These are phyloP conservation scores for Sweltsa coloradensis DNA, from an alignment of 1,140 invertebrate species.

Conservation along the genomic window DNA sequence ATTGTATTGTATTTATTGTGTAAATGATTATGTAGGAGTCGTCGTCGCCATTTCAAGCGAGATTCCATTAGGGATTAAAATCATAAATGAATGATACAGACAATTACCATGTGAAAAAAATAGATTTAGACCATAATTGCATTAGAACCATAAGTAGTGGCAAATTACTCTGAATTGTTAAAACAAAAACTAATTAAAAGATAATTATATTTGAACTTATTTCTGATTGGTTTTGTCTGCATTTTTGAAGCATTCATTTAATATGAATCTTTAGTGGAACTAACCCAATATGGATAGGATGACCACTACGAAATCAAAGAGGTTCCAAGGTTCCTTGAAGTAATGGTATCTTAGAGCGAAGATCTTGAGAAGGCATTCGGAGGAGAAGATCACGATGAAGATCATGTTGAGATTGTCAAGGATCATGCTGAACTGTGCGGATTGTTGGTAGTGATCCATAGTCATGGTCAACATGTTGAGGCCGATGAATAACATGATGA, in stretches of 20 bases:
- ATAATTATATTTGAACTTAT: too few species aligned
- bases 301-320: constrained; percentile 98
- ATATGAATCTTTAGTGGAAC: constrained; percentile 21
- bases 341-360: constrained; percentile 94
- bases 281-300: constrained; percentile 94
- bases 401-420: constrained; percentile 88
- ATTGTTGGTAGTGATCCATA: constrained; percentile 87
- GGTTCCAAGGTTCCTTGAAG: constrained; percentile 98
- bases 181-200: too few species aligned
- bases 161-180: too few species aligned
- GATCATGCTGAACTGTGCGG: constrained; percentile 64
- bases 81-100: too few species aligned
- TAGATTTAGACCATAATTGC: too few species aligned
- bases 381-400: constrained; percentile 96
- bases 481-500: constrained; percentile 97
- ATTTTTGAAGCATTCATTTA: not conserved
- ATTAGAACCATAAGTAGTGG: too few species aligned
- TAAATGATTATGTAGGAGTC: too few species aligned
- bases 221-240: too few species aligned
- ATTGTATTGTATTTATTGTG: too few species aligned
- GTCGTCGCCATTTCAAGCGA: too few species aligned
- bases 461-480: constrained; percentile 98
- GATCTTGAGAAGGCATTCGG: constrained; percentile 94
- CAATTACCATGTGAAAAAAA: too few species aligned
- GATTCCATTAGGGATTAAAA: too few species aligned